phyloP scores from a whole-genome alignment of 1,140 invertebrate genomes.

The Calliopsis andreniformis region DNA sequence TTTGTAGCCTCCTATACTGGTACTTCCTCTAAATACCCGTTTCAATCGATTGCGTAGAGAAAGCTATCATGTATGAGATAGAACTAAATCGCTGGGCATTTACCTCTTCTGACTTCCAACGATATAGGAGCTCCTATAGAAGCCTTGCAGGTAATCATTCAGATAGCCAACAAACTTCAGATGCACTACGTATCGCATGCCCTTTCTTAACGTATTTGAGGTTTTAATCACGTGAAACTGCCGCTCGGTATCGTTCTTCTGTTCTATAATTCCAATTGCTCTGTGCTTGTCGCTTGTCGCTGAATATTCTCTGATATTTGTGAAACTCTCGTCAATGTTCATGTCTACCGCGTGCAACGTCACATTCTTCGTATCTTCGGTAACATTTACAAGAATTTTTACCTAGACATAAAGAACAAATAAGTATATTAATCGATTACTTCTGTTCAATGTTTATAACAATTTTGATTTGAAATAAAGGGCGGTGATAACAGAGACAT shows the following conservation, averaged over 20 bases:
- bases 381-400: constrained; percentile 85
- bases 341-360: constrained; percentile 89
- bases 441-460: neutral
- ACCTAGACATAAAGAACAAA: constrained; percentile 57
- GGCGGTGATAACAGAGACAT: too few species aligned
- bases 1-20: neutral
- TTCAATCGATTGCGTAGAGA: constrained; percentile 20
- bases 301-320: constrained; percentile 77
- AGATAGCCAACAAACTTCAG: constrained; percentile 88
- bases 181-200: constrained; percentile 85
- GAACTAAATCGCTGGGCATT: constrained; percentile 39
- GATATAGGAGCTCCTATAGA: constrained; percentile 93
- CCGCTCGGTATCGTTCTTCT: constrained; percentile 84
- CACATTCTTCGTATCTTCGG: constrained; percentile 86
- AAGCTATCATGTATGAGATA: neutral
- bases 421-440: too few species aligned
- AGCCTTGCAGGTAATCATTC: constrained; percentile 90
- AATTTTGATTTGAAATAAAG: neutral
- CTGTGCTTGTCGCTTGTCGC: constrained; percentile 70
- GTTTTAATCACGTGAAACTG: constrained; percentile 89
- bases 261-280: constrained; percentile 72
- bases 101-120: constrained; percentile 87
- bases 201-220: constrained; percentile 82
- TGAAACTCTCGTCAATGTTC: constrained; percentile 82
- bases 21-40: constrained; percentile 3